These are phyloP conservation scores for Palythoa caribaeorum DNA, from an alignment of 92 coral and sea anemone species.

Conservation along the genomic window DNA sequence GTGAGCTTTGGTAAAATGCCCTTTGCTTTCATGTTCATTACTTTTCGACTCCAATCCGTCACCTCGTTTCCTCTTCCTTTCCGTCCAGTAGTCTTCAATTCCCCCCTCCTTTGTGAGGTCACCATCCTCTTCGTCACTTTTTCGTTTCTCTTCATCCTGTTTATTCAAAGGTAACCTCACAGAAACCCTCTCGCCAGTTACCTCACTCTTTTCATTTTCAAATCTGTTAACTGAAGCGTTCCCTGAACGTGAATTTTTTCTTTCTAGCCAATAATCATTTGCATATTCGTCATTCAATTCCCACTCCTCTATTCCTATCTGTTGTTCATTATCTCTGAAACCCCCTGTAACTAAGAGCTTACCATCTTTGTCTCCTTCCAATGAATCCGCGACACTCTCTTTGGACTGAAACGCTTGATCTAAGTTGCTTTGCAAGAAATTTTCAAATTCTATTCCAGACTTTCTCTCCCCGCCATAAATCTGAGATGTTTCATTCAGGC, in stretches of 20 bases:
- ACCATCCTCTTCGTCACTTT: background rate
- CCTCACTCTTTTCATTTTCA: slow-evolving; percentile 9
- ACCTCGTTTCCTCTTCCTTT: slow-evolving; percentile 4
- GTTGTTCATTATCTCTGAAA: slow-evolving; percentile 18
- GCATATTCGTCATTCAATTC: slow-evolving; percentile 13
- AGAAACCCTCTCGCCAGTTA: slow-evolving; percentile 15
- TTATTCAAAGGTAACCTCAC: slow-evolving; percentile 10
- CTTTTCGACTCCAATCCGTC: background rate
- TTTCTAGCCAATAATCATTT: slow-evolving; percentile 38
- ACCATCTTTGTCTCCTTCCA: slow-evolving; percentile 25
- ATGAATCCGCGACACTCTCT: slow-evolving; percentile 6
- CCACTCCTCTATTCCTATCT: slow-evolving; percentile 41
- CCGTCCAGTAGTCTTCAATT: slow-evolving; percentile 9
- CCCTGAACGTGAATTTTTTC: slow-evolving; percentile 34
- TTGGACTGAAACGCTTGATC: slow-evolving; percentile 38
- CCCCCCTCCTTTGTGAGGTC: background rate
- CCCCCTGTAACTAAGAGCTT: slow-evolving; percentile 34
- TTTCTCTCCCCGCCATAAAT: slow-evolving; percentile 15
- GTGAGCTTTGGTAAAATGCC: background rate
- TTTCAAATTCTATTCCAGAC: slow-evolving; percentile 42
- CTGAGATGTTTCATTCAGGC: background rate
- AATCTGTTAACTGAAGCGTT: background rate
- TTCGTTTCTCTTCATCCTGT: slow-evolving; percentile 13
- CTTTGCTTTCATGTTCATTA: background rate
- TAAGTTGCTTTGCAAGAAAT: slow-evolving; percentile 30